Percentiles rank a stretch among this genome's conserved stretches.
These are phyloP conservation scores for Drosophila miranda DNA, from an alignment of 1,140 invertebrate genomes.

Conservation along the genomic window DNA sequence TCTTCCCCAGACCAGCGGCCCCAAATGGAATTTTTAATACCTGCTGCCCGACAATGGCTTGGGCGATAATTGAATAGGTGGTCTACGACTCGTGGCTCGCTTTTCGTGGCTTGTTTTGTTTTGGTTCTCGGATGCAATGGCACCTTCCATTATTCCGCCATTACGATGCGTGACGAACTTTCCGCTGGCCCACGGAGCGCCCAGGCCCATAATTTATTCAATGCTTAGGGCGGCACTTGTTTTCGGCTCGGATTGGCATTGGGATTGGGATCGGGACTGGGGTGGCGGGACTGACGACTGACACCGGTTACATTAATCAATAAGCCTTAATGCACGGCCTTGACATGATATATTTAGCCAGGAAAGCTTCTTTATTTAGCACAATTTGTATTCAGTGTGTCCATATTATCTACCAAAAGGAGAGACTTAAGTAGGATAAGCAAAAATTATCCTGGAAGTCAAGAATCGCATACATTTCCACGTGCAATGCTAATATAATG, in stretches of 20 bases:
- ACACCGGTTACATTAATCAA: slow-evolving; percentile 51
- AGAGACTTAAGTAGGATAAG: no score
- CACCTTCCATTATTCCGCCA: slow-evolving; percentile 36
- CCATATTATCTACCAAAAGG: no score
- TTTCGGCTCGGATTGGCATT: neutral
- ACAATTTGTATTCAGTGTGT: neutral
- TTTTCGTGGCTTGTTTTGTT: slow-evolving; percentile 37
- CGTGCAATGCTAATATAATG: no score
- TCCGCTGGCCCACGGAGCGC: slow-evolving; percentile 20
- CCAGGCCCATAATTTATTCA: slow-evolving; percentile 56
- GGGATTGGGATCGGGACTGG: slow-evolving; percentile 1
- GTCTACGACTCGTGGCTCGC: slow-evolving; percentile 10
- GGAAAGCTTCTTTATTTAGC: slow-evolving; percentile 9
- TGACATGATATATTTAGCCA: slow-evolving; percentile 36
- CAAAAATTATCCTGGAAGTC: no score
- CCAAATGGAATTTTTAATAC: slow-evolving; percentile 68
- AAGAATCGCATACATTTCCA: no score
- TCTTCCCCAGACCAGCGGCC: neutral
- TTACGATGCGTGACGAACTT: slow-evolving; percentile 47
- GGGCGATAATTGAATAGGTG: slow-evolving; percentile 55
- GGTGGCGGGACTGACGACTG: slow-evolving; percentile 31
- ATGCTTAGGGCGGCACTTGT: slow-evolving; percentile 1
- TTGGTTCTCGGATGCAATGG: slow-evolving; percentile 18
- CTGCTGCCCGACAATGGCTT: slow-evolving; percentile 4
- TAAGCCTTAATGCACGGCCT: slow-evolving; percentile 38